Evolutionary conservation across 2,797 vertebrate species (phyloP).

Genomic region (Sphenodon punctatus): DNA sequence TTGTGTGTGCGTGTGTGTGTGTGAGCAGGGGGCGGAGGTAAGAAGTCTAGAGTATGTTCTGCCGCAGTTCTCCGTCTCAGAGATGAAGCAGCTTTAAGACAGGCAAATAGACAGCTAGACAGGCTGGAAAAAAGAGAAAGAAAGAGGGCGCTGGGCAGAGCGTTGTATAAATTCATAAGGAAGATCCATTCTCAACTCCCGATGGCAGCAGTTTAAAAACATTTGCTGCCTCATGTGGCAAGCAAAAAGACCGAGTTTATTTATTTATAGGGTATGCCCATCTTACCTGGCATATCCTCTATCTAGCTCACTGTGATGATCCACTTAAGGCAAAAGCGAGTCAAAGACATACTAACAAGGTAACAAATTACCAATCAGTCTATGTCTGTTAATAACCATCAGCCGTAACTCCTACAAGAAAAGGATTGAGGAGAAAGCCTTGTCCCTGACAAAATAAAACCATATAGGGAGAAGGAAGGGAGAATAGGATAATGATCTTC

Average conservation of each 20-base stretch:
- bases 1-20: accelerated
- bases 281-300: constrained; percentile 54
- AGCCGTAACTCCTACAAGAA: constrained; percentile 14
- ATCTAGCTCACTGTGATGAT: constrained; percentile 46
- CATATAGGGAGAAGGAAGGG: background rate
- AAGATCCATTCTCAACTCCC: constrained; percentile 3
- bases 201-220: constrained; percentile 43
- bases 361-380: constrained; percentile 56
- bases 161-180: background rate
- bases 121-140: background rate
- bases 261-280: constrained; percentile 55
- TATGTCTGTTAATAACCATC: constrained; percentile 46
- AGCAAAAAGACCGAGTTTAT: constrained; percentile 36
- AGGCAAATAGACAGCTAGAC: background rate
- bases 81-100: background rate
- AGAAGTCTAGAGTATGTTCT: background rate
- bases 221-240: background rate
- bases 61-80: background rate
- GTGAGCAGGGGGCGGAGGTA: no score
- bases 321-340: constrained; percentile 53
- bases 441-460: background rate
- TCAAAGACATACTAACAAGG: constrained; percentile 50
- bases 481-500: background rate
- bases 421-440: background rate
- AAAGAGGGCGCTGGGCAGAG: background rate